Percentiles rank a stretch among this genome's conserved stretches.
These are phyloP conservation scores for Natrix natrix DNA, from an alignment of 2,797 vertebrate species.

Conservation along the genomic window DNA sequence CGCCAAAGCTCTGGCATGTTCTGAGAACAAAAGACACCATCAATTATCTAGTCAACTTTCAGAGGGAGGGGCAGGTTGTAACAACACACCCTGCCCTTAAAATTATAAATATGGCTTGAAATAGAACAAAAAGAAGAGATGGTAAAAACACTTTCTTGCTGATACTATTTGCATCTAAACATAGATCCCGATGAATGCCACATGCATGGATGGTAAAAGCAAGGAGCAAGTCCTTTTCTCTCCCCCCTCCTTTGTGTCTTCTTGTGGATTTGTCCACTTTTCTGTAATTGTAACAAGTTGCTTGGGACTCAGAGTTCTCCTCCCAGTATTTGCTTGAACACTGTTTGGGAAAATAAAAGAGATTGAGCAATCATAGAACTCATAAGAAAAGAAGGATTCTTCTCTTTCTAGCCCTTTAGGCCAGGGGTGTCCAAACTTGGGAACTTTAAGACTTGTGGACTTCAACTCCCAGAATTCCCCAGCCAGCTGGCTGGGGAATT, in stretches of 20 bases:
- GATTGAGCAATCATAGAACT: neutral
- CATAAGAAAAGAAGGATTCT: neutral
- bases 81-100: neutral
- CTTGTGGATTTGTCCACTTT: neutral
- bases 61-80: neutral
- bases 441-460: no score
- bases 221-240: neutral
- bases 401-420: neutral
- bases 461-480: no score
- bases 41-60: neutral
- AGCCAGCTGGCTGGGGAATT: no score
- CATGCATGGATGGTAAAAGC: neutral
- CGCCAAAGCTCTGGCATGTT: neutral
- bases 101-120: neutral
- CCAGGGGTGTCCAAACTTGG: no score
- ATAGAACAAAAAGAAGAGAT: neutral
- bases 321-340: neutral
- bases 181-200: neutral
- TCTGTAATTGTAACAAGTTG: neutral
- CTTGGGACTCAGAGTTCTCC: no score
- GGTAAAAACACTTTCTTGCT: neutral
- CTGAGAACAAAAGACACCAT: neutral
- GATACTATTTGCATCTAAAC: neutral
- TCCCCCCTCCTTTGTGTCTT: no score
- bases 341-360: neutral